These are phyloP conservation scores for Phaenicophaeus curvirostris DNA, from an alignment of 2,797 vertebrate species.

Conservation along the genomic window DNA sequence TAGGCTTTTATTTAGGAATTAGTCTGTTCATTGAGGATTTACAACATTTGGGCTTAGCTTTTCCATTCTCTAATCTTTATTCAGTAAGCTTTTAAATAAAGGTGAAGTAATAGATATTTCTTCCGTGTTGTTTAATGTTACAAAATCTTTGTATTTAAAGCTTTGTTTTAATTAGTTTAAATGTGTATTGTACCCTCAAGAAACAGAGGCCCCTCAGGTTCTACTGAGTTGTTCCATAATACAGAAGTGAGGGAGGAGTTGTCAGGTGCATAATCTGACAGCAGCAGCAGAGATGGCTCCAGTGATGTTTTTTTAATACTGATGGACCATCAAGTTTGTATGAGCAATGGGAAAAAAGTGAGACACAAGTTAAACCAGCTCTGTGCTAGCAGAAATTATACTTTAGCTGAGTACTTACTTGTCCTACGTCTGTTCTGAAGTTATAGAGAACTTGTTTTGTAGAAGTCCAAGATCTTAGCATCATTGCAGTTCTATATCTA, in stretches of 20 bases:
- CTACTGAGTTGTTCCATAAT: not conserved
- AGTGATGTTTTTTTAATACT: not conserved
- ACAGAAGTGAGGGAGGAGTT: not conserved
- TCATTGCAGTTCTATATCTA: not conserved
- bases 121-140: not conserved
- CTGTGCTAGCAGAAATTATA: not conserved
- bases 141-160: not conserved
- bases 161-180: not conserved
- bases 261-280: not conserved
- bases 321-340: not conserved
- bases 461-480: not conserved
- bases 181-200: not conserved
- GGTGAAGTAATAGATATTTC: not conserved
- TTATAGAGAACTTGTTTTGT: not conserved
- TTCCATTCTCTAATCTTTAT: not conserved
- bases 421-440: not conserved
- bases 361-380: not conserved
- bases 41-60: not conserved
- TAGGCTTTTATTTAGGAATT: not conserved
- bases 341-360: not conserved
- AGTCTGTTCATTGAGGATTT: not conserved
- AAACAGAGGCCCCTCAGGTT: not conserved
- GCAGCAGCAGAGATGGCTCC: not conserved
- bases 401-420: not conserved
- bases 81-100: not conserved